Percentiles rank a stretch among this genome's conserved stretches.
Evolutionary conservation across 2,113 vertebrate genomes (phyloP).

Genomic region (Heliornis fulica): DNA sequence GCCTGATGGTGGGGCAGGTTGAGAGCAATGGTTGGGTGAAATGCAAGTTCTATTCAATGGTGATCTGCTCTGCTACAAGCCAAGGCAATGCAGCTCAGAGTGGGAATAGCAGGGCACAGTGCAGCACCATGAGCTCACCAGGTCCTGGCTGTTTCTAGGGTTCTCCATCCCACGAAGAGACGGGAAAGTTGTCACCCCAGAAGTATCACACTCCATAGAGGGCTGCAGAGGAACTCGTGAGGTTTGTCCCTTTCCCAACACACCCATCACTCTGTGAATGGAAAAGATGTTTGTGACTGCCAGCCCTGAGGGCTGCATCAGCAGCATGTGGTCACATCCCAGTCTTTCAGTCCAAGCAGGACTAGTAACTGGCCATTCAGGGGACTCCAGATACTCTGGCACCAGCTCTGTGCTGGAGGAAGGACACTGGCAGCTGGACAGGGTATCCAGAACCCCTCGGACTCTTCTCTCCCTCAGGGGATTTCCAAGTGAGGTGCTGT

Average conservation of each 20-base stretch:
- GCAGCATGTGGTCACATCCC: background rate
- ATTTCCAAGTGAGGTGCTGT: background rate
- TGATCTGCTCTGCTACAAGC: background rate
- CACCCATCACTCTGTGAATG: background rate
- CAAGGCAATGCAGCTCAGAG: background rate
- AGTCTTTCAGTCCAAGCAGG: background rate
- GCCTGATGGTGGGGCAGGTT: background rate
- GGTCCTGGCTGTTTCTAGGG: background rate
- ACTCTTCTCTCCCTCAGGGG: background rate
- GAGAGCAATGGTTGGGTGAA: background rate
- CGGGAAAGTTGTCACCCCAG: background rate
- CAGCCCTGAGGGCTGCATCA: background rate
- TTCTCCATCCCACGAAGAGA: background rate
- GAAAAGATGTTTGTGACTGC: background rate
- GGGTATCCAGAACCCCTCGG: background rate
- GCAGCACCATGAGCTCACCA: background rate
- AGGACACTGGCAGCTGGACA: background rate
- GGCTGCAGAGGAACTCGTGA: background rate
- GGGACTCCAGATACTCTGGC: background rate
- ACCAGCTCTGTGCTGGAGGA: background rate
- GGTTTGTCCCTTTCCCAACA: background rate
- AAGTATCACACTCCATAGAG: accelerated
- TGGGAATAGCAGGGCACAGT: background rate
- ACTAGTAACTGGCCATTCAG: accelerated
- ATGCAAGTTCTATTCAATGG: background rate